Evolutionary conservation across 2,797 vertebrate species (phyloP).

Genomic region (Clamator glandarius): DNA sequence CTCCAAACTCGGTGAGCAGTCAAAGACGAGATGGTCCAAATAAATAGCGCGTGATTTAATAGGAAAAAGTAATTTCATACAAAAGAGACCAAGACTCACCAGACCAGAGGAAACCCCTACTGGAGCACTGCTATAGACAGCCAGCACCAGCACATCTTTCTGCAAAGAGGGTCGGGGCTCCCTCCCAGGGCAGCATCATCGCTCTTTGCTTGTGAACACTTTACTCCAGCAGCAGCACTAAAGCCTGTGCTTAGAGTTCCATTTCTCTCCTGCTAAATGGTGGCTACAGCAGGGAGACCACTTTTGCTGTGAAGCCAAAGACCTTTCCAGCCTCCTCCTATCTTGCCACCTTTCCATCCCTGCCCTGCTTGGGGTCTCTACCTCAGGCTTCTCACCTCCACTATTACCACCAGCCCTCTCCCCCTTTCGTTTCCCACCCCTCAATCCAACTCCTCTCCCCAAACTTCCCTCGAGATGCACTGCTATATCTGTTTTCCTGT

Average conservation of each 20-base stretch:
- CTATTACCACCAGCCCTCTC: background rate
- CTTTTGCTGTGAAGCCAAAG: background rate
- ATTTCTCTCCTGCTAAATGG: background rate
- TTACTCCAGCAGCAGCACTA: background rate
- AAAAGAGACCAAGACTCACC: background rate
- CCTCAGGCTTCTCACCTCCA: background rate
- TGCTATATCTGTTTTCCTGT: background rate
- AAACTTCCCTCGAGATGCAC: background rate
- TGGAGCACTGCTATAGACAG: background rate
- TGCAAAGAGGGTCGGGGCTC: background rate
- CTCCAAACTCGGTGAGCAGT: background rate
- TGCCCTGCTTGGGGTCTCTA: background rate
- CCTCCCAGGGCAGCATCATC: background rate
- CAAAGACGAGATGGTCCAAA: background rate
- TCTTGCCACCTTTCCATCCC: background rate
- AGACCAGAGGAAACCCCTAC: background rate
- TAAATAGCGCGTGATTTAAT: background rate
- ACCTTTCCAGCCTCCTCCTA: background rate
- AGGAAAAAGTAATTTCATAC: background rate
- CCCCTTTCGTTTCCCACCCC: background rate
- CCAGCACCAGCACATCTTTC: background rate
- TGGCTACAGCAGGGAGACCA: accelerated
- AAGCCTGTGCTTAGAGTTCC: background rate
- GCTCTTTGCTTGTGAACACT: background rate
- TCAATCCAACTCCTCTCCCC: too few species aligned